Evolutionary conservation across 2,113 vertebrate genomes (phyloP).

Genomic region (Columba janthina): DNA sequence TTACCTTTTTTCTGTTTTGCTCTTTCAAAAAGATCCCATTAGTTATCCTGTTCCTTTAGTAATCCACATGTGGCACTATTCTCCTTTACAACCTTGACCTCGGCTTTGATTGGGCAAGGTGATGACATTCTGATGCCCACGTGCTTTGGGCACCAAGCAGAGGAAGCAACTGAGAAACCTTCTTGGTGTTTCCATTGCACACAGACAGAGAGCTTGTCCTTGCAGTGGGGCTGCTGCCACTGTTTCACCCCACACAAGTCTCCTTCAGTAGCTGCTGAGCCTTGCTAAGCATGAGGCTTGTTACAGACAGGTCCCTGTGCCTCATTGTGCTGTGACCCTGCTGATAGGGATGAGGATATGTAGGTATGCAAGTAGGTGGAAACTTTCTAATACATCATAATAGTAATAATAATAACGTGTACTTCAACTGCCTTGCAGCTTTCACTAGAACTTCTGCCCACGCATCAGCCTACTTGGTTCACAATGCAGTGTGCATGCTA

Average conservation of each 20-base stretch:
- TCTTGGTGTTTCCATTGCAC: not conserved
- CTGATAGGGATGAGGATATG: slow-evolving; percentile 11
- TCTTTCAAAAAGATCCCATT: not conserved
- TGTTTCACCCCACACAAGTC: not conserved
- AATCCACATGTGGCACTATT: not conserved
- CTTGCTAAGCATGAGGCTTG: not conserved
- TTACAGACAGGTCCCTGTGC: slow-evolving; percentile 43
- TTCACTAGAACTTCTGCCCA: slow-evolving; percentile 73
- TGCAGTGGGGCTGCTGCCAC: not conserved
- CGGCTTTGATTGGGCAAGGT: not conserved
- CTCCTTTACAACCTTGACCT: not conserved
- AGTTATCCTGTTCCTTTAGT: not conserved
- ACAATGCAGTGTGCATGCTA: slow-evolving; percentile 67
- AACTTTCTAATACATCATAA: slow-evolving; percentile 73
- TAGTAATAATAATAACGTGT: slow-evolving; percentile 74
- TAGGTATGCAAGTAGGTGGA: slow-evolving; percentile 72
- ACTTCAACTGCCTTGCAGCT: slow-evolving; percentile 67
- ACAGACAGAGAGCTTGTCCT: not conserved
- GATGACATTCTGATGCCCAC: not conserved
- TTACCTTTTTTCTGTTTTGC: not conserved
- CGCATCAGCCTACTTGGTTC: slow-evolving; percentile 76
- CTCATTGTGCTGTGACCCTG: not conserved
- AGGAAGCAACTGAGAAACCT: not conserved
- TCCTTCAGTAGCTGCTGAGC: not conserved
- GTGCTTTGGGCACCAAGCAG: not conserved